Conservation (phyloP, 2,797 vertebrate genomes). For the Manis crassicaudata region DNA sequence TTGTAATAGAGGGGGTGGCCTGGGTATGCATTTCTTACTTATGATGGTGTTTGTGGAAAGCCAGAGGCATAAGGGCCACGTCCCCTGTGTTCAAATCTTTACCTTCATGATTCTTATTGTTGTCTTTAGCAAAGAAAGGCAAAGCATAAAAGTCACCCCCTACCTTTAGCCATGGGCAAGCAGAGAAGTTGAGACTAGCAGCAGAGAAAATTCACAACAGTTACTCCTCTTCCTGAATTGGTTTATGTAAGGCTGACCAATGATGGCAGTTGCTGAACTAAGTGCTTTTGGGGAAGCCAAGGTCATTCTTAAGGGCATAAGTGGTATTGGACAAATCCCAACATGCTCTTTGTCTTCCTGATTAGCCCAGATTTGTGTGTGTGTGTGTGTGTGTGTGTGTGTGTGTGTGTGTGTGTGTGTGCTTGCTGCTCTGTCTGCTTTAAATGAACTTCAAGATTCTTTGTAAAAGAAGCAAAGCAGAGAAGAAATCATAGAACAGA, state of each 20-base stretch:
- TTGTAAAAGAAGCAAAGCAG: background rate
- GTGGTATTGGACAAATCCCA: background rate
- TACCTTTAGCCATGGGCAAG: background rate
- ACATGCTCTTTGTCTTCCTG: background rate
- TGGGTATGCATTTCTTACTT: background rate
- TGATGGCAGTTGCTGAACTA: background rate
- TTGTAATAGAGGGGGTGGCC: slow-evolving; percentile 44
- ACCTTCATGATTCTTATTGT: slow-evolving; percentile 34
- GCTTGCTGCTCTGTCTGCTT: background rate
- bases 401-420: no score
- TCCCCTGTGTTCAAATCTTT: slow-evolving; percentile 31
- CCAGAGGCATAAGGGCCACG: background rate
- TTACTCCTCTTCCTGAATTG: background rate
- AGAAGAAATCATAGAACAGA: background rate
- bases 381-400: background rate
- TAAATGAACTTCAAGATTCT: background rate
- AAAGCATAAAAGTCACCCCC: background rate
- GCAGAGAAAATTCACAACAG: background rate
- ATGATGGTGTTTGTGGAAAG: background rate
- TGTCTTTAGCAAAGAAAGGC: slow-evolving; percentile 40
- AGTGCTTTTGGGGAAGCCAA: background rate
- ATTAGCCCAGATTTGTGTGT: background rate
- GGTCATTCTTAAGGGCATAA: background rate
- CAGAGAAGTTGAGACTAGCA: background rate
- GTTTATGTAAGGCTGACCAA: background rate